Conservation (phyloP, 2,113 vertebrate species). For the Laterallus jamaicensis region DNA sequence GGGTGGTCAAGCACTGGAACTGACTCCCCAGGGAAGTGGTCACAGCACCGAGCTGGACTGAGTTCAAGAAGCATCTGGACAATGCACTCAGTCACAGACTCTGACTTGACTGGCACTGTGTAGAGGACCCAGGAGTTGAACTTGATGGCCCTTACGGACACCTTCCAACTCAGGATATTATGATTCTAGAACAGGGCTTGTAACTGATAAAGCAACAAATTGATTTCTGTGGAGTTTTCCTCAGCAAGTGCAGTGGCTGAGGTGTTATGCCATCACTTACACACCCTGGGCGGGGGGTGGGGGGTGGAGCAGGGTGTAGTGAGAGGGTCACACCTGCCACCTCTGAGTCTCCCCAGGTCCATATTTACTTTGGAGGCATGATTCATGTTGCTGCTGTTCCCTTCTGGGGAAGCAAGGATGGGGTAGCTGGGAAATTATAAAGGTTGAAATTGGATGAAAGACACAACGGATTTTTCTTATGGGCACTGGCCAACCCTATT, state of each 20-base stretch:
- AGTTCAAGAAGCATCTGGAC: too few species aligned
- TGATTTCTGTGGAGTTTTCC: not conserved
- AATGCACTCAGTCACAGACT: too few species aligned
- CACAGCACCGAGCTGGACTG: too few species aligned
- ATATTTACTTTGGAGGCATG: not conserved
- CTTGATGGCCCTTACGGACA: too few species aligned
- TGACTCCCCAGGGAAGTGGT: too few species aligned
- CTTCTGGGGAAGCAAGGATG: not conserved
- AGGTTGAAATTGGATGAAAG: not conserved
- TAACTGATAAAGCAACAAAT: not conserved
- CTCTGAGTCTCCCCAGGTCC: not conserved
- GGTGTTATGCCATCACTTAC: too few species aligned
- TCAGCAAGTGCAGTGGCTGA: not conserved
- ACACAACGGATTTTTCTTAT: not conserved
- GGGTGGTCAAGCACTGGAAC: too few species aligned
- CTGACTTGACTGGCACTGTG: too few species aligned
- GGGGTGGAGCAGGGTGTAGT: not conserved
- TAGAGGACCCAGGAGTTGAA: too few species aligned
- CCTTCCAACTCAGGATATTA: too few species aligned
- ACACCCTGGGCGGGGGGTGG: fast-evolving
- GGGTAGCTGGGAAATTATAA: not conserved
- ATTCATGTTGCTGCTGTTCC: not conserved
- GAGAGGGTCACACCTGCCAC: not conserved
- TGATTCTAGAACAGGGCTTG: not conserved
- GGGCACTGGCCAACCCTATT: not conserved